Percentiles rank a stretch among this genome's conserved stretches.
phyloP scores from a whole-genome alignment of 2,113 vertebrate genomes.

The Camelus bactrianus region DNA sequence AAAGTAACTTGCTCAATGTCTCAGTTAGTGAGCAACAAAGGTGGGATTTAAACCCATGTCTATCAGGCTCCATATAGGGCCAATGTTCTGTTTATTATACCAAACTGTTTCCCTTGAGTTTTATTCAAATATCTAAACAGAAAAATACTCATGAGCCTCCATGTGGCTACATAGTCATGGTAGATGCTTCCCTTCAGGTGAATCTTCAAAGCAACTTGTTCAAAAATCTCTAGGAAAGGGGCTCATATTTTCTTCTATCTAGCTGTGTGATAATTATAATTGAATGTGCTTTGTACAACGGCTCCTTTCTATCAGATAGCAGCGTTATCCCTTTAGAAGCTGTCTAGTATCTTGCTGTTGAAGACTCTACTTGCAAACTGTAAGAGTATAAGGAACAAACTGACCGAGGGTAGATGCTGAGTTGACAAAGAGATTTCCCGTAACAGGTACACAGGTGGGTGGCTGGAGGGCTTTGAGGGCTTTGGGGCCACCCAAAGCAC shows the following conservation, averaged over 20 bases:
- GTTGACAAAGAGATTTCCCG: background rate
- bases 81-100: background rate
- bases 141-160: background rate
- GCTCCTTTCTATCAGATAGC: background rate
- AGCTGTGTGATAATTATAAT: background rate
- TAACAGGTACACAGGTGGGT: background rate
- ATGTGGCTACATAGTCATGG: background rate
- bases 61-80: background rate
- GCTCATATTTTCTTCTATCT: background rate
- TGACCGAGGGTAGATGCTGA: background rate
- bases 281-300: background rate
- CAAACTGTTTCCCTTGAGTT: background rate
- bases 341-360: background rate
- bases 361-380: background rate
- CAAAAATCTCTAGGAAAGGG: background rate
- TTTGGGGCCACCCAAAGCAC: constrained; percentile 6
- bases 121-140: constrained; percentile 17
- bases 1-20: background rate
- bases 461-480: background rate
- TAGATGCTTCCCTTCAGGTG: background rate
- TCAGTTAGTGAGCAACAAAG: background rate
- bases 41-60: background rate
- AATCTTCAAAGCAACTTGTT: background rate
- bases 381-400: background rate
- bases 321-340: background rate